Evolutionary conservation across 1,140 invertebrate species (phyloP).

Genomic region (Scaptomyza hsui): DNA sequence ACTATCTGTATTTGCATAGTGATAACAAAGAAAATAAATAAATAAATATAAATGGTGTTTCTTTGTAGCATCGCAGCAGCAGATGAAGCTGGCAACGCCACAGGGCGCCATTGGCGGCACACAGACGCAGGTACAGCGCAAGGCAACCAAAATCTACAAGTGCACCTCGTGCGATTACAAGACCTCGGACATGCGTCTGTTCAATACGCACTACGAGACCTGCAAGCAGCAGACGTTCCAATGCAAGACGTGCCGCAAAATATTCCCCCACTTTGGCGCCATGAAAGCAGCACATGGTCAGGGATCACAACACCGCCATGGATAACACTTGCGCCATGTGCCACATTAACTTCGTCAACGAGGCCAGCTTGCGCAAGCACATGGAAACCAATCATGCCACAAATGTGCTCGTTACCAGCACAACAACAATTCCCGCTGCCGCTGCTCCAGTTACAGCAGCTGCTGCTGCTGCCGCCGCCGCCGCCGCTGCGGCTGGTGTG

Average conservation of each 20-base stretch:
- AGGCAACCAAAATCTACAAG: constrained; percentile 83
- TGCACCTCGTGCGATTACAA: constrained; percentile 84
- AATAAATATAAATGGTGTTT: not conserved
- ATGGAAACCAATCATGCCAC: constrained; percentile 83
- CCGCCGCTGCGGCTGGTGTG: constrained; percentile 40
- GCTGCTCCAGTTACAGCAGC: constrained; percentile 66
- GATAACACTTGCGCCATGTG: constrained; percentile 81
- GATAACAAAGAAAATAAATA: too few species aligned
- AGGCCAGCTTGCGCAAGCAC: constrained; percentile 78
- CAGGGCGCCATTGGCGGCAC: constrained; percentile 51
- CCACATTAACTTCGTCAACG: constrained; percentile 82
- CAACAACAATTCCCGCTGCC: constrained; percentile 73
- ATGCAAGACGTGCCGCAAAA: constrained; percentile 82
- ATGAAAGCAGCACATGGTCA: constrained; percentile 83
- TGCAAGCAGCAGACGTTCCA: constrained; percentile 83
- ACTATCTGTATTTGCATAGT: not conserved
- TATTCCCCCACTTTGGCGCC: constrained; percentile 77
- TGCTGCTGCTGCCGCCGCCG: constrained; percentile 55
- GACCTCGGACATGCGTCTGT: constrained; percentile 82
- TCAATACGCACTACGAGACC: constrained; percentile 81
- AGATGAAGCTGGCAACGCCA: constrained; percentile 61
- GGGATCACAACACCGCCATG: constrained; percentile 79
- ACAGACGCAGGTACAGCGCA: constrained; percentile 70
- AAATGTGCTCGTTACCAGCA: constrained; percentile 80
- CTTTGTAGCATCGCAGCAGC: constrained; percentile 30